Conservation (phyloP, 2,888 invertebrate genomes). For the Platycnemis pennipes region DNA sequence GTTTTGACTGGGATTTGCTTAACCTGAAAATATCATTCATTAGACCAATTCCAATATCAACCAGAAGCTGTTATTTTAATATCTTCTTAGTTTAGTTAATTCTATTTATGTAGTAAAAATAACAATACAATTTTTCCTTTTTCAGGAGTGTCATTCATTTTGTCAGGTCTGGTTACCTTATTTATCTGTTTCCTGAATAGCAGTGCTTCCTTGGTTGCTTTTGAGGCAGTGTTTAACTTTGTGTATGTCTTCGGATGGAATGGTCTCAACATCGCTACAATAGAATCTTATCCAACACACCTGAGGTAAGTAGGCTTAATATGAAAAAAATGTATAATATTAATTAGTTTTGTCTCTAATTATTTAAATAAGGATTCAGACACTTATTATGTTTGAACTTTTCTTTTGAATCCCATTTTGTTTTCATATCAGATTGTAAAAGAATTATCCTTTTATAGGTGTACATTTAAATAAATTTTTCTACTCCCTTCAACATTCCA, state of each 20-base stretch:
- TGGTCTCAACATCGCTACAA: slow-evolving; percentile 78
- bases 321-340: no score
- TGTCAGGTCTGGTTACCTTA: slow-evolving; percentile 78
- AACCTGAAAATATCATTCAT: no score
- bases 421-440: no score
- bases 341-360: no score
- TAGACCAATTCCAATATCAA: no score
- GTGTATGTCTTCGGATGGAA: slow-evolving; percentile 80
- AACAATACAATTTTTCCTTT: slow-evolving; percentile 41
- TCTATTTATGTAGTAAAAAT: background rate
- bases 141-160: slow-evolving; percentile 78
- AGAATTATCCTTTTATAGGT: no score
- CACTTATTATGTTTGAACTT: background rate
- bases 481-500: no score
- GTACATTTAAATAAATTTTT: no score
- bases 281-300: slow-evolving; percentile 79
- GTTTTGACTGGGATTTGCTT: no score
- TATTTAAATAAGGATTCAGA: background rate
- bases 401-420: no score
- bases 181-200: slow-evolving; percentile 78
- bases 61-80: no score
- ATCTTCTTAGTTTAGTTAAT: no score
- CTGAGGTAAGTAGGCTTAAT: slow-evolving; percentile 76
- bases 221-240: slow-evolving; percentile 79
- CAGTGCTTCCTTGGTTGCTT: slow-evolving; percentile 78